A percentile compares a stretch with the other conserved stretches of the same genome.
phyloP scores from a whole-genome alignment of 1,140 invertebrate genomes.

The Drosophila gunungcola region DNA sequence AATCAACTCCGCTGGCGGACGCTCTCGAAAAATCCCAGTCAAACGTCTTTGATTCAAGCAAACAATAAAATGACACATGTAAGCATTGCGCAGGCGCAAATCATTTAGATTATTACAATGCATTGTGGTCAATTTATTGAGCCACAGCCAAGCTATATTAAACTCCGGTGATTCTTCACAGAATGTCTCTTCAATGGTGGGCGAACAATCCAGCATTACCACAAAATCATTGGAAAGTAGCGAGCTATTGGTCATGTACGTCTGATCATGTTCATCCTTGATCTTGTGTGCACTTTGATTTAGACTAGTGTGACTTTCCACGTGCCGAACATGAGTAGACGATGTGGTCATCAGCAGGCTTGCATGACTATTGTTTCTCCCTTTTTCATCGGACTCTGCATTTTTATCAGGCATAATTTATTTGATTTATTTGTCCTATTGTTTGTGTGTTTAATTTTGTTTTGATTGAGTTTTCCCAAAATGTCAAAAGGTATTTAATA shows the following conservation, averaged over 20 bases:
- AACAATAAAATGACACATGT: constrained; percentile 68
- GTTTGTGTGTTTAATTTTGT: constrained; percentile 11
- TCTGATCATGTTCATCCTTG: neutral
- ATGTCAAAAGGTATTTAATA: neutral
- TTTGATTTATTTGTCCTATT: neutral
- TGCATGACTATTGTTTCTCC: neutral
- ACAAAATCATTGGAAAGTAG: constrained; percentile 47
- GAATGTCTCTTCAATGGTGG: constrained; percentile 48
- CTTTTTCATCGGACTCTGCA: neutral
- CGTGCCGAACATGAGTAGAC: neutral
- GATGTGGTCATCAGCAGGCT: neutral
- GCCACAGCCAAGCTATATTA: constrained; percentile 42
- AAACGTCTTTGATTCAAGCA: constrained; percentile 57
- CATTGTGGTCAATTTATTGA: constrained; percentile 49
- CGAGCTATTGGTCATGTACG: neutral
- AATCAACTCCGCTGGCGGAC: constrained; percentile 34
- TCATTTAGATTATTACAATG: constrained; percentile 38
- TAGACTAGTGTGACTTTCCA: neutral
- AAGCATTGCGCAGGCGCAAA: constrained; percentile 55
- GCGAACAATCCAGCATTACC: constrained; percentile 38
- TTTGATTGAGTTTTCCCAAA: neutral
- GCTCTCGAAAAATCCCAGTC: constrained; percentile 41
- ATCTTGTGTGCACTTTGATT: neutral
- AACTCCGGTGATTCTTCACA: constrained; percentile 21
- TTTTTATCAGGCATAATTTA: neutral